phyloP scores from a whole-genome alignment of 2,888 invertebrate genomes.

The Myopa testacea region DNA sequence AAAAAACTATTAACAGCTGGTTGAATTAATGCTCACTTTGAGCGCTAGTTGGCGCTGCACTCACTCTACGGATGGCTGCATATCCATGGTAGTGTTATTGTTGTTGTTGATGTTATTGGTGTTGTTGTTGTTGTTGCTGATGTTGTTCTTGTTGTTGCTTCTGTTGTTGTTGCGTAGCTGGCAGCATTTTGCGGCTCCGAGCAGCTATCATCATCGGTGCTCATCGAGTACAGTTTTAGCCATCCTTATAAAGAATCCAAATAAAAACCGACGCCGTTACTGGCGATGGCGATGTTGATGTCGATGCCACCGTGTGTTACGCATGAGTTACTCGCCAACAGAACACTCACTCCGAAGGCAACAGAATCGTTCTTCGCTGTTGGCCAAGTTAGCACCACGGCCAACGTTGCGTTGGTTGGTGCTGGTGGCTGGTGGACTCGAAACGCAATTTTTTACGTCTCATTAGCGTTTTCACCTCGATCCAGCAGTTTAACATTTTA shows the following conservation, averaged over 20 bases:
- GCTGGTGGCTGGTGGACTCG: background rate
- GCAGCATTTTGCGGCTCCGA: background rate
- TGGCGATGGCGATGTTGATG: background rate
- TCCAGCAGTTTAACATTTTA: background rate
- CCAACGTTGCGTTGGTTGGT: background rate
- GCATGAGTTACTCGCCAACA: slow-evolving; percentile 17
- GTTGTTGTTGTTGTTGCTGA: background rate
- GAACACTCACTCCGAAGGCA: background rate
- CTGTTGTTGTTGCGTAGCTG: background rate
- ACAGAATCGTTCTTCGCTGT: background rate
- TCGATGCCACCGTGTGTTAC: background rate
- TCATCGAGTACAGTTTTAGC: background rate
- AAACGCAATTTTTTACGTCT: background rate
- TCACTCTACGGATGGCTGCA: background rate
- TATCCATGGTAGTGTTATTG: background rate
- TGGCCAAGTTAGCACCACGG: background rate
- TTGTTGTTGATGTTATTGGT: background rate
- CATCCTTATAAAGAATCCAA: background rate
- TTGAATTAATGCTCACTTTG: slow-evolving; percentile 16
- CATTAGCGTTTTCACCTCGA: background rate
- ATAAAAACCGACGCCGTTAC: background rate
- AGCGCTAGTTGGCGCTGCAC: background rate
- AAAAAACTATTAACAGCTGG: slow-evolving; percentile 12
- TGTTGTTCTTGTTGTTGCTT: background rate
- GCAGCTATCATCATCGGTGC: background rate